Percentiles rank a stretch among this genome's conserved stretches.
Conservation (phyloP, 1,140 invertebrate species). For the Doryteuthis pealeii region DNA sequence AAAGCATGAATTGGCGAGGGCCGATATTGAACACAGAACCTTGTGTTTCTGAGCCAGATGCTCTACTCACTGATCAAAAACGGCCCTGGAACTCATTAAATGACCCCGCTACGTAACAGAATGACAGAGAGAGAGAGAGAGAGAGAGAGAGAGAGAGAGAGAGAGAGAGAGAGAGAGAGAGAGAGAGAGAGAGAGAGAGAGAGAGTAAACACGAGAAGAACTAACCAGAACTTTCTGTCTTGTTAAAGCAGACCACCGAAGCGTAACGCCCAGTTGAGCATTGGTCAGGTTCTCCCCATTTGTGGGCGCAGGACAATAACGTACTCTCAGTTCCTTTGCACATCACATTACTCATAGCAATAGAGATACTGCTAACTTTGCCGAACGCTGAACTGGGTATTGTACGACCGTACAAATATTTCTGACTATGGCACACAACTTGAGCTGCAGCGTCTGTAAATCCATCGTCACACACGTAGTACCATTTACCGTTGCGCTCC, state of each 20-base stretch:
- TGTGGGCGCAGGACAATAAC: slow-evolving; percentile 11
- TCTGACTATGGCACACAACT: slow-evolving; percentile 37
- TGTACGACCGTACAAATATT: slow-evolving; percentile 36
- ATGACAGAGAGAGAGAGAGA: no score
- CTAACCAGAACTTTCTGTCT: slow-evolving; percentile 30
- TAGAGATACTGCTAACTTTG: slow-evolving; percentile 11
- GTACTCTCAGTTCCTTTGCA: slow-evolving; percentile 32
- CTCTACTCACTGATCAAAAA: no score
- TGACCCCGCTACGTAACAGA: no score
- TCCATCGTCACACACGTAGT: slow-evolving; percentile 43
- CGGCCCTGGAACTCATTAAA: no score
- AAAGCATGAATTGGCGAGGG: no score
- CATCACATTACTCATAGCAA: slow-evolving; percentile 31
- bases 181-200: no score
- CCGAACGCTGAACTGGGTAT: slow-evolving; percentile 41
- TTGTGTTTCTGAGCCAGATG: no score
- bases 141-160: no score
- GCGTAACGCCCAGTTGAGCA: slow-evolving; percentile 36
- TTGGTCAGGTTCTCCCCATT: slow-evolving; percentile 30
- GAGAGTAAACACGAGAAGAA: no score
- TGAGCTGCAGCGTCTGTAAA: slow-evolving; percentile 42
- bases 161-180: no score
- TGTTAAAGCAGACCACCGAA: slow-evolving; percentile 40
- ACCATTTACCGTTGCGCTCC: slow-evolving; percentile 36
- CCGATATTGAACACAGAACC: no score